Evolutionary conservation across 2,888 invertebrate species (phyloP).

Genomic region (Uloborus plumipes): DNA sequence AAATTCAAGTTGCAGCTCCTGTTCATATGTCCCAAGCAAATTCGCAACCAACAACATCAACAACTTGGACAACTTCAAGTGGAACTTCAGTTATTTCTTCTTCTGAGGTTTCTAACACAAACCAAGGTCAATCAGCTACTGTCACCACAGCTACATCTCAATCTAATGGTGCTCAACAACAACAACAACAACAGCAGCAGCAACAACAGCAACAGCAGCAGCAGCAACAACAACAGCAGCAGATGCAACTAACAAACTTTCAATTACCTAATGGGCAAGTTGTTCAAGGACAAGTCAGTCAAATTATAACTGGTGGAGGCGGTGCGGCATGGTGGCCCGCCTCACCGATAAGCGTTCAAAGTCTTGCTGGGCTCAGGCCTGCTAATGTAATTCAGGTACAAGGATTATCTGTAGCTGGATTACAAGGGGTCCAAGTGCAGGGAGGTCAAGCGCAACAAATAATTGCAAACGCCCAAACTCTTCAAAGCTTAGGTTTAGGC

Average conservation of each 20-base stretch:
- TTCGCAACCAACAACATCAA: conserved; percentile 49
- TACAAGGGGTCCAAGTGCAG: conserved; percentile 67
- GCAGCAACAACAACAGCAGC: conserved; percentile 34
- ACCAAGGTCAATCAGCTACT: conserved; percentile 44
- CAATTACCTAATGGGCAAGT: conserved; percentile 68
- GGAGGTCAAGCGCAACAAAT: conserved; percentile 66
- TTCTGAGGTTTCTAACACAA: conserved; percentile 40
- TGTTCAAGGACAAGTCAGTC: conserved; percentile 66
- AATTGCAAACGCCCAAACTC: conserved; percentile 61
- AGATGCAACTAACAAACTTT: conserved; percentile 65
- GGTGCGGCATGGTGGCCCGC: conserved; percentile 66
- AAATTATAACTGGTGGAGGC: conserved; percentile 64
- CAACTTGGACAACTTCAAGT: conserved; percentile 61
- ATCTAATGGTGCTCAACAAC: conserved; percentile 3
- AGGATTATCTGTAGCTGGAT: conserved; percentile 62
- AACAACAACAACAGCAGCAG: conserved; percentile 31
- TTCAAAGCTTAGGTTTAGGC: conserved; percentile 65
- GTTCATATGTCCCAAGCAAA: conserved; percentile 65
- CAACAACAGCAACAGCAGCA: conserved; percentile 18
- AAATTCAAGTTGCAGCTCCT: conserved; percentile 79
- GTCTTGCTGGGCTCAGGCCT: conserved; percentile 65
- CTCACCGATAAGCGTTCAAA: conserved; percentile 65
- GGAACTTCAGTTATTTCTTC: conserved; percentile 53
- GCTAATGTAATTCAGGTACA: conserved; percentile 67
- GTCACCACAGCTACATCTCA: conserved; percentile 23